Conservation (phyloP, 2,888 invertebrate genomes). For the Apamea sordens region DNA sequence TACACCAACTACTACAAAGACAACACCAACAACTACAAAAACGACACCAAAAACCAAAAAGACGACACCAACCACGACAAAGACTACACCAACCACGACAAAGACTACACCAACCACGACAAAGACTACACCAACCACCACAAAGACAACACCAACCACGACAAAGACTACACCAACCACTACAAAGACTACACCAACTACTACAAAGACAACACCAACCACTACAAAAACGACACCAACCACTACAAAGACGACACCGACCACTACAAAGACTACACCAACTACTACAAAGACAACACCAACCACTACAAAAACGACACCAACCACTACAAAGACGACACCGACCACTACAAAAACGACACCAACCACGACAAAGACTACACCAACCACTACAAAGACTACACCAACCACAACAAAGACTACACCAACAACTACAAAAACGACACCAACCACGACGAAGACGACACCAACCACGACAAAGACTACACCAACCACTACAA, state of each 20-base stretch:
- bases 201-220: background rate
- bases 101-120: background rate
- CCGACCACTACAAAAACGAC: background rate
- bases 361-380: no score
- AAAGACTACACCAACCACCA: background rate
- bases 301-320: background rate
- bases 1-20: no score
- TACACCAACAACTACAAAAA: background rate
- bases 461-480: background rate
- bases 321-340: background rate
- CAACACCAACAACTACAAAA: background rate
- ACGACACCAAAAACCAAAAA: background rate
- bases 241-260: rapidly evolving
- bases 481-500: background rate
- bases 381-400: background rate
- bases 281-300: background rate
- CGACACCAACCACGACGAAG: background rate
- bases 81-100: background rate
- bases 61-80: background rate
- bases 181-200: background rate
- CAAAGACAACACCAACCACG: background rate
- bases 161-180: background rate
- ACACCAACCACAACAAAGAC: background rate
- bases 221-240: background rate
- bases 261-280: background rate